Evolutionary conservation across 2,797 vertebrate genomes (phyloP).

Genomic region (Dallia pectoralis): DNA sequence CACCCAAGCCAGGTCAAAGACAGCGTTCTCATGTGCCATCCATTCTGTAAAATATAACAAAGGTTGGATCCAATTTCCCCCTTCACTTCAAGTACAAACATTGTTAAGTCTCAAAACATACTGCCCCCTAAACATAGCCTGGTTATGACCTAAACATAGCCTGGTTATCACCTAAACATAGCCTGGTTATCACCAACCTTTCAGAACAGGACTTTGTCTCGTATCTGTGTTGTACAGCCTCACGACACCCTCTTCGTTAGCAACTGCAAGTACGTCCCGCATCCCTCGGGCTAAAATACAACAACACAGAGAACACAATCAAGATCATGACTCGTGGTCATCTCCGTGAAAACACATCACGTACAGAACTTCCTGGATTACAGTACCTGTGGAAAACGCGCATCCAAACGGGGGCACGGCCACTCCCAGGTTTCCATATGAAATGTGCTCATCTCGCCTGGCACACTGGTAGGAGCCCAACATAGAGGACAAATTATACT

Average conservation of each 20-base stretch:
- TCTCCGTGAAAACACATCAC: not conserved
- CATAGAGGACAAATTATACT: constrained; percentile 50
- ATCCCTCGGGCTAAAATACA: constrained; percentile 73
- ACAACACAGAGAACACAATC: not conserved
- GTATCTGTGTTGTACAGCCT: constrained; percentile 87
- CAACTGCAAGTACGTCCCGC: constrained; percentile 81
- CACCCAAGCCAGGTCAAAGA: constrained; percentile 96
- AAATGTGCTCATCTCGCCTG: constrained; percentile 82
- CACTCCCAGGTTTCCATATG: constrained; percentile 79
- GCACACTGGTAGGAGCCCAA: constrained; percentile 80
- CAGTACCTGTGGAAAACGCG: constrained; percentile 86
- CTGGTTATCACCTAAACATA: too few relatives aligned
- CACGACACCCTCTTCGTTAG: constrained; percentile 94
- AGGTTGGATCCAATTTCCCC: not conserved
- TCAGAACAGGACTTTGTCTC: constrained; percentile 72
- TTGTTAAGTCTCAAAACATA: too few relatives aligned
- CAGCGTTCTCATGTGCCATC: constrained; percentile 94
- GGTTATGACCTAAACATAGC: too few relatives aligned
- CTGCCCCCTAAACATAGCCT: too few relatives aligned
- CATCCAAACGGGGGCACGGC: constrained; percentile 92
- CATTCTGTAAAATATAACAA: constrained; percentile 77
- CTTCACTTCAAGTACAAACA: not conserved
- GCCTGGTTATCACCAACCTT: constrained; percentile 75
- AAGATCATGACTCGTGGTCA: not conserved
- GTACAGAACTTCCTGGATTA: not conserved